Evolutionary conservation across 2,888 invertebrate species (phyloP), one percentile per base, ranked within the genome.

Genomic region (Drosophila hamatofila): DNA sequence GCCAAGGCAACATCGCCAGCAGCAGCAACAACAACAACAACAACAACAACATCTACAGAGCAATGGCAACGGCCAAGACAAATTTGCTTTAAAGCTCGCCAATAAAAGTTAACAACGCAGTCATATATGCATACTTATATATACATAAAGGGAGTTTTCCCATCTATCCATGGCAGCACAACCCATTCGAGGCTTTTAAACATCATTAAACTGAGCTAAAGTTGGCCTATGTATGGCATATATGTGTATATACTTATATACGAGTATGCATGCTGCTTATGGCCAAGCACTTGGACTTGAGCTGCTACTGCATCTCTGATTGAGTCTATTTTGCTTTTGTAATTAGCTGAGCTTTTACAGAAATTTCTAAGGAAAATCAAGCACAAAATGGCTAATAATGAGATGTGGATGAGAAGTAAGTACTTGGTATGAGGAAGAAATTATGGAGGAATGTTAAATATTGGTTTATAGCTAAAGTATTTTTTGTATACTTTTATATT

Each of bases 51-150:
- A 48, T 23, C 54, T 39, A 12, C 41, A 21, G n/a, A 27, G 18
- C 16, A 54, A 49, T 39, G 68, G 69, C 75, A 85, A 70, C 60
- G 77, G 56, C 72, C 83, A 88, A 85, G 88, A 89, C 86, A 89
- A 84, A 84, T 89, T 84, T 88, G 80, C 82, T 89, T 84, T 89
- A 84, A 84, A 89, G 88, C 89, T 89, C 83, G 83, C 85, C 89
- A 89, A 84, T 84, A 84, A 85, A 85, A 85, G 89, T 88, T 88
- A 82, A 85, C 86, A 89, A 75, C 88, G 68, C 72, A 51, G 44
- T 77, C 72, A 76, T 73, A 76, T 75, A 78, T 72, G 77, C 77
- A 76, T 80, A 76, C 80, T 71, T 76, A 77, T 61, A 78, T 52
- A 64, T 16, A 70, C 77, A 75, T 77, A 51, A 72, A 80, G 66